Evolutionary conservation across 2,113 vertebrate genomes (phyloP).

Genomic region (Echinops telfairi): DNA sequence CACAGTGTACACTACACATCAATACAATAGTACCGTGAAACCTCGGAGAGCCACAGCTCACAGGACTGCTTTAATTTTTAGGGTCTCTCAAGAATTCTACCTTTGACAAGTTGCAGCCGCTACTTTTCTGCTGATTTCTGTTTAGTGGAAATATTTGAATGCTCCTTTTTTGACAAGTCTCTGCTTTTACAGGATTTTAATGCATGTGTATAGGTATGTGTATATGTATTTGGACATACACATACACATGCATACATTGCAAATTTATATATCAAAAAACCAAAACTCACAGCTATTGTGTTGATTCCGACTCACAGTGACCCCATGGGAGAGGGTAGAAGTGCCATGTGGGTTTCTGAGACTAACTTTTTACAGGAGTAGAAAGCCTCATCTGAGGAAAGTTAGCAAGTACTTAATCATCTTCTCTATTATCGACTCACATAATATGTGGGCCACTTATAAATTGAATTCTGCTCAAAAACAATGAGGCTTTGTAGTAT

Average conservation of each 20-base stretch:
- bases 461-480: constrained; percentile 26
- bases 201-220: neutral
- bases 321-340: too few species aligned
- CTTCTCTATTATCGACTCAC: neutral
- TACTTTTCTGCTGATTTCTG: neutral
- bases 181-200: neutral
- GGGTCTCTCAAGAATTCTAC: neutral
- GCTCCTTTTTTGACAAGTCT: neutral
- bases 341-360: too few species aligned
- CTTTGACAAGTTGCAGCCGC: neutral
- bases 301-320: too few species aligned
- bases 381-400: neutral
- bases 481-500: neutral
- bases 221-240: too few species aligned
- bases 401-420: neutral
- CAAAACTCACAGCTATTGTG: neutral
- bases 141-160: neutral
- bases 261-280: neutral
- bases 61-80: neutral
- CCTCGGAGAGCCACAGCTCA: neutral
- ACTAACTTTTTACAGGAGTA: too few species aligned
- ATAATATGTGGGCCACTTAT: too few species aligned
- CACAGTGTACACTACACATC: neutral
- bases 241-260: too few species aligned
- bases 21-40: neutral